Evolutionary conservation across 2,797 vertebrate species (phyloP).

Genomic region (Manis crassicaudata): DNA sequence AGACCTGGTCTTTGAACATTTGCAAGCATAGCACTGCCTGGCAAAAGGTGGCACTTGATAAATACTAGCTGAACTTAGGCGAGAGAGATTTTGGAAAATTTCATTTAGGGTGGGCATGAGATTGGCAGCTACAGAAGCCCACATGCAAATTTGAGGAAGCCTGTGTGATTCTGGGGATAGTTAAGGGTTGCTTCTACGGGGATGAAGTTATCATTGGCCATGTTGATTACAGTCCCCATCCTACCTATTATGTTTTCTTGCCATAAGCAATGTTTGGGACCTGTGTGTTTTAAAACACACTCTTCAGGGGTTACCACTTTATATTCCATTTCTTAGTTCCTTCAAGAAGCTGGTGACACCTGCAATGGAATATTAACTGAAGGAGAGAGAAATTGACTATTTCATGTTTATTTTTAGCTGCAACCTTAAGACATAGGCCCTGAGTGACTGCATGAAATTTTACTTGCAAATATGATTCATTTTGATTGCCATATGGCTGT

Average conservation of each 20-base stretch:
- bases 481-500: conserved; percentile 53
- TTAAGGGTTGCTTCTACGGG: background rate
- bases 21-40: background rate
- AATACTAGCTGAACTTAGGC: background rate
- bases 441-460: background rate
- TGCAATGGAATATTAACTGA: background rate
- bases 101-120: background rate
- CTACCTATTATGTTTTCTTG: background rate
- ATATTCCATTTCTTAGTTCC: conserved; percentile 33
- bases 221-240: background rate
- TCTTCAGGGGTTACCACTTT: background rate
- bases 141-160: background rate
- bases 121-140: background rate
- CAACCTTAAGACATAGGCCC: conserved; percentile 25
- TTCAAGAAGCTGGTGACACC: background rate
- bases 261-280: background rate
- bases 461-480: conserved; percentile 50
- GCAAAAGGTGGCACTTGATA: background rate
- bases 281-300: background rate
- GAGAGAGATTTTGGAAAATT: background rate
- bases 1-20: background rate
- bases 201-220: background rate
- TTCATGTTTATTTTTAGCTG: conserved; percentile 40
- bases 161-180: background rate
- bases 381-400: background rate